Evolutionary conservation across 2,113 vertebrate genomes (phyloP).

Genomic region (Semnornis frantzii): DNA sequence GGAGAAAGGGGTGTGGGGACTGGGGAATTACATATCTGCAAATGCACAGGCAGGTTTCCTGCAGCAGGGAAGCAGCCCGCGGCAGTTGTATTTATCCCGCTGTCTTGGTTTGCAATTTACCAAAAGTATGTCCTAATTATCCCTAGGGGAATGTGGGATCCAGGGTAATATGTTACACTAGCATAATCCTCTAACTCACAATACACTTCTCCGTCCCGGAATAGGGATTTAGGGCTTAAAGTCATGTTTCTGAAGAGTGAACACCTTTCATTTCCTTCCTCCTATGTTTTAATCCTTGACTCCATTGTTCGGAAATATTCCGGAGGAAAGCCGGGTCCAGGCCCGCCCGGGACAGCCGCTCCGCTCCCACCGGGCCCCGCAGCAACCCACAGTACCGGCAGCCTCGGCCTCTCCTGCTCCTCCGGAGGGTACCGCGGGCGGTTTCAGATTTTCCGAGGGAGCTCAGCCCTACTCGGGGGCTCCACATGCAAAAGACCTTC

Average conservation of each 20-base stretch:
- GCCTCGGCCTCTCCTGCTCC: not conserved
- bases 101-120: slow-evolving; percentile 18
- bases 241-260: slow-evolving; percentile 29
- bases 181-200: slow-evolving; percentile 65
- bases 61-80: not conserved
- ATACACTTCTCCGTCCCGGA: slow-evolving; percentile 6
- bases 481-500: not conserved
- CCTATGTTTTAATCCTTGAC: slow-evolving; percentile 41
- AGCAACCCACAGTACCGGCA: not conserved
- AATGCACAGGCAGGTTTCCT: not conserved
- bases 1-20: not conserved
- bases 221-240: slow-evolving; percentile 62
- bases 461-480: not conserved
- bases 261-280: slow-evolving; percentile 55
- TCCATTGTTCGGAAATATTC: slow-evolving; percentile 38
- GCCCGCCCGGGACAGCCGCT: not conserved
- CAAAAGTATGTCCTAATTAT: slow-evolving; percentile 54
- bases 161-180: slow-evolving; percentile 37
- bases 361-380: too few species aligned
- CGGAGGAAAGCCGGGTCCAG: not conserved
- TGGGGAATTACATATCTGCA: not conserved
- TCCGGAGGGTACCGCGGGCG: too few species aligned
- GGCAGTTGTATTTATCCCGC: not conserved
- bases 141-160: slow-evolving; percentile 28
- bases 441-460: not conserved